These are phyloP conservation scores for Rotaria macrura DNA, from an alignment of 2,888 invertebrate genomes.

Conservation along the genomic window DNA sequence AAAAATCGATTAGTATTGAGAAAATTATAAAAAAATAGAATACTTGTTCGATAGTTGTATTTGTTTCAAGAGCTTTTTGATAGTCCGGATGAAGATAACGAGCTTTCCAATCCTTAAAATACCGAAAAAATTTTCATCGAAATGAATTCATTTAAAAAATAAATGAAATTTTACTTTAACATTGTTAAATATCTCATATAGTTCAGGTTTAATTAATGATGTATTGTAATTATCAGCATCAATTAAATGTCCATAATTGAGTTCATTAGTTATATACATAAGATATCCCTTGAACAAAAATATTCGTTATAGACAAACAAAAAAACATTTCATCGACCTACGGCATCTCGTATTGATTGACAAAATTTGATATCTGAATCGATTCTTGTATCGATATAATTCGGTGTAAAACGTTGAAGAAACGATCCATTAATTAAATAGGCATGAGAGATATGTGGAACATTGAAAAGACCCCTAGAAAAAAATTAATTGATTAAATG, in stretches of 20 bases:
- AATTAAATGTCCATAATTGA: conserved; percentile 76
- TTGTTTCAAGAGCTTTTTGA: conserved; percentile 59
- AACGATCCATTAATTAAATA: conserved; percentile 65
- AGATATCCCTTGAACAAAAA: conserved; percentile 62
- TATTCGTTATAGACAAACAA: background rate
- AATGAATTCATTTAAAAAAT: background rate
- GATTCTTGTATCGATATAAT: conserved; percentile 49
- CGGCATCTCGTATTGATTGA: conserved; percentile 18
- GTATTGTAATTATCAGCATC: conserved; percentile 71
- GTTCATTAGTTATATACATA: conserved; percentile 76
- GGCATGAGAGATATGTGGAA: conserved; percentile 73
- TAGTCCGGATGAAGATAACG: conserved; percentile 80
- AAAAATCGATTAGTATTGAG: background rate
- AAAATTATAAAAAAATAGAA: conserved; percentile 28
- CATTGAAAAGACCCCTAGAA: conserved; percentile 86
- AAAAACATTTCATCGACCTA: background rate
- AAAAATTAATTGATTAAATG: background rate
- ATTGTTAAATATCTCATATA: conserved; percentile 83
- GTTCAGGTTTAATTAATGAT: conserved; percentile 66
- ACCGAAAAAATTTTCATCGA: background rate
- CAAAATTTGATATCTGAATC: conserved; percentile 89
- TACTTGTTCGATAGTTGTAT: conserved; percentile 58
- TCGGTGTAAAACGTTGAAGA: conserved; percentile 35
- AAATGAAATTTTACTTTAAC: conserved; percentile 50
- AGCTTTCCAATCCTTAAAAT: conserved; percentile 69